Conservation (phyloP, 2,797 vertebrate genomes). For the Ceyx erithaca region DNA sequence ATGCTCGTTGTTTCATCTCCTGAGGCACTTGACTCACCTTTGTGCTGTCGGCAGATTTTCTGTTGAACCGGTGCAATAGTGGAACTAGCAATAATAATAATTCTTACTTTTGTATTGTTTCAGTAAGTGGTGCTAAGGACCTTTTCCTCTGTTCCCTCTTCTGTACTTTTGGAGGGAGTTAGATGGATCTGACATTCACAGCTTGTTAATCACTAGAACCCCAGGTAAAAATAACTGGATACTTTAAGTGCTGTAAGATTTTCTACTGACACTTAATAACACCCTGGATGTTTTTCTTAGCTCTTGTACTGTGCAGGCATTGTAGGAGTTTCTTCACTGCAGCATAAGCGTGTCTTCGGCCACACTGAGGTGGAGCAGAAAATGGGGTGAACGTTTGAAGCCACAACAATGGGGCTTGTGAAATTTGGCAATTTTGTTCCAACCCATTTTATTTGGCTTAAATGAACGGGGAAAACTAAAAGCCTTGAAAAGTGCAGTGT, state of each 20-base stretch:
- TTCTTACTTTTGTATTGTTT: constrained; percentile 47
- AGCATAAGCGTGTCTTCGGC: background rate
- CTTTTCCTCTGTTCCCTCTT: constrained; percentile 1
- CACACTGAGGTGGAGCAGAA: background rate
- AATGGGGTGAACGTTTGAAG: background rate
- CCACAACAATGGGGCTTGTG: background rate
- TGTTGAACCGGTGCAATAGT: background rate
- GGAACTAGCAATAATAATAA: constrained; percentile 49
- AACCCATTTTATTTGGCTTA: background rate
- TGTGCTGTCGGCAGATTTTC: constrained; percentile 32
- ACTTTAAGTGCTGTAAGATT: constrained; percentile 33
- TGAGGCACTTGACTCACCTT: constrained; percentile 42
- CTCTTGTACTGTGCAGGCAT: background rate
- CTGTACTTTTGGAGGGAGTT: constrained; percentile 22
- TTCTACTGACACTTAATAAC: constrained; percentile 50
- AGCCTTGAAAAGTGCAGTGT: background rate
- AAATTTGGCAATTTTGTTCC: background rate
- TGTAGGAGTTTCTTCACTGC: constrained; percentile 8
- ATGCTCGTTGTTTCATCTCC: constrained; percentile 28
- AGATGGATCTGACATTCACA: constrained; percentile 32
- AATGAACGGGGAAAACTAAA: background rate
- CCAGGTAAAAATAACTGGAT: constrained; percentile 49
- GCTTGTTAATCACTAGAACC: constrained; percentile 55
- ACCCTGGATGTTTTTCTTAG: constrained; percentile 26
- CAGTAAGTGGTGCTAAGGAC: constrained; percentile 43